These are phyloP conservation scores for Tricholauxania praeusta DNA, from an alignment of 2,888 invertebrate species.

Conservation along the genomic window DNA sequence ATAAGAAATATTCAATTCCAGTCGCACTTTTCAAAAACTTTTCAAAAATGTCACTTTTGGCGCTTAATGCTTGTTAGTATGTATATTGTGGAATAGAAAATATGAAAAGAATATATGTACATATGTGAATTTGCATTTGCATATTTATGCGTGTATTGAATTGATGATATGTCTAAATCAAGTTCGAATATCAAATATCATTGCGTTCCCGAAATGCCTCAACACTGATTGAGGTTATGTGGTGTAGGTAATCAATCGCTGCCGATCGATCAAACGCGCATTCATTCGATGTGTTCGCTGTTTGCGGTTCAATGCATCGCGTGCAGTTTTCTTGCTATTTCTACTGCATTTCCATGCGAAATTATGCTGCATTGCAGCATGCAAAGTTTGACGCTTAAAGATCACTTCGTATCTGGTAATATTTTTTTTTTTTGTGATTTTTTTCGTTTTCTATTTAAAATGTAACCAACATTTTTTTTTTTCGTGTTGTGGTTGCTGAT, in stretches of 20 bases:
- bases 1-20: no score
- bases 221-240: no score
- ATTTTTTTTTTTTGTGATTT: not conserved
- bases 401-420: not conserved
- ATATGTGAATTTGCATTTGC: no score
- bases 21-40: no score
- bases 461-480: not conserved
- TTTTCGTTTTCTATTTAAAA: not conserved
- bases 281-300: slow-evolving; percentile 4
- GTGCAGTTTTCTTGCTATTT: slow-evolving; percentile 1
- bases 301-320: slow-evolving; percentile 28
- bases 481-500: slow-evolving; percentile 5
- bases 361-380: slow-evolving; percentile 1
- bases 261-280: not conserved
- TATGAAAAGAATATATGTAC: no score
- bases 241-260: slow-evolving; percentile 16
- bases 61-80: no score
- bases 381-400: slow-evolving; percentile 10
- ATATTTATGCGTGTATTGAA: no score
- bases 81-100: no score
- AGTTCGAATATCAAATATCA: no score
- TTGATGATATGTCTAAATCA: no score
- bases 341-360: not conserved
- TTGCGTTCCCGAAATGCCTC: no score
- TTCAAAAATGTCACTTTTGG: no score